phyloP scores from a whole-genome alignment of 2,797 vertebrate species.

The Meda fulgida region DNA sequence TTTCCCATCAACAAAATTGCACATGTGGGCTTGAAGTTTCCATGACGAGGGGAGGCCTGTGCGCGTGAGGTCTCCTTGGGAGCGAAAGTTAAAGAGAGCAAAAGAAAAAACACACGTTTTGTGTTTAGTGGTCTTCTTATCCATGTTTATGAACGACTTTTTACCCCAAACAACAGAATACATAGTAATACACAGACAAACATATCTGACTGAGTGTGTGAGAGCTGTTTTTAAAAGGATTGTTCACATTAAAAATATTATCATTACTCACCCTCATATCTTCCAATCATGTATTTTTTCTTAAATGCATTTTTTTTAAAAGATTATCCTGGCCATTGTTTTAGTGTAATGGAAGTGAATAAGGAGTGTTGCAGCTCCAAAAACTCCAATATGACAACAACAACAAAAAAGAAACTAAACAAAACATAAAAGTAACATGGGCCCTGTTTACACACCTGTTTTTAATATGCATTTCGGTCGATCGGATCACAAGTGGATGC shows the following conservation, averaged over 20 bases:
- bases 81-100: conserved; percentile 47
- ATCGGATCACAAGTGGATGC: no score
- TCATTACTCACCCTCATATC: neutral
- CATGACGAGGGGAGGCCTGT: conserved; percentile 68
- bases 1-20: conserved; percentile 50
- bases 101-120: conserved; percentile 43
- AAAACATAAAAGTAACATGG: neutral
- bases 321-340: neutral
- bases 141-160: conserved; percentile 46
- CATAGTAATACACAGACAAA: conserved; percentile 49
- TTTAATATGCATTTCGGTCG: no score
- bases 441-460: no score
- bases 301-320: neutral
- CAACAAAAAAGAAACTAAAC: no score
- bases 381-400: neutral
- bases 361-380: neutral
- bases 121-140: conserved; percentile 65
- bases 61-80: conserved; percentile 60
- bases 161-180: conserved; percentile 49
- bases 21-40: conserved; percentile 66
- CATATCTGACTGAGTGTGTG: conserved; percentile 36
- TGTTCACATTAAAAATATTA: neutral
- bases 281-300: neutral
- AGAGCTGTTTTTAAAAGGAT: conserved; percentile 11
- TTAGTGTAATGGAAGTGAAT: neutral